These are phyloP conservation scores for Apocrypta bakeri DNA, from an alignment of 1,140 invertebrate species.

Conservation along the genomic window DNA sequence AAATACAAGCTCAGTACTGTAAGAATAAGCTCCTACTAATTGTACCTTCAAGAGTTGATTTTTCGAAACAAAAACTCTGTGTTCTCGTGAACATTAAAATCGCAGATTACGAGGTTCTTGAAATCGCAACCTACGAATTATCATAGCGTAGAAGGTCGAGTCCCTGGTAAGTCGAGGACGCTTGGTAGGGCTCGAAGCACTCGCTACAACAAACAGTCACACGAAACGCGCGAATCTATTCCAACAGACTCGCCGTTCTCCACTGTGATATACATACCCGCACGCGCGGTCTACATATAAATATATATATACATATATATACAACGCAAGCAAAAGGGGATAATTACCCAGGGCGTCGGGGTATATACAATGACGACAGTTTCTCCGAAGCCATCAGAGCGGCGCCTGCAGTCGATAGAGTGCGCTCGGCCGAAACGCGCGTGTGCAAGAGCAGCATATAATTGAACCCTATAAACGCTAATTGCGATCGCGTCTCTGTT, in stretches of 20 bases:
- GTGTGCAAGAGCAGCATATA: slow-evolving; percentile 10
- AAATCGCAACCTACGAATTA: neutral
- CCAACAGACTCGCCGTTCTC: neutral
- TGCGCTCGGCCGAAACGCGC: slow-evolving; percentile 14
- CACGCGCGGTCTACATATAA: neutral
- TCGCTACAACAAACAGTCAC: too few relatives aligned
- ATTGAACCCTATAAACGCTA: slow-evolving; percentile 38
- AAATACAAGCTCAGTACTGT: too few relatives aligned
- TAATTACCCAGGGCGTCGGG: neutral
- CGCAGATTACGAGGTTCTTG: neutral
- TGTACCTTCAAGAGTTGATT: too few relatives aligned
- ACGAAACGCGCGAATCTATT: neutral
- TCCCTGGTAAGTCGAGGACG: neutral
- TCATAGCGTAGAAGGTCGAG: neutral
- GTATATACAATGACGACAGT: neutral
- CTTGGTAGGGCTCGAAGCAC: neutral
- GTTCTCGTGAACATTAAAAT: too few relatives aligned
- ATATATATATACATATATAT: too few relatives aligned
- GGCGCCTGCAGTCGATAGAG: slow-evolving; percentile 16
- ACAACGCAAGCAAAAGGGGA: neutral
- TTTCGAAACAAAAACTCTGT: neutral
- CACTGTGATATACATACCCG: neutral
- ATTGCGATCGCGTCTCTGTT: slow-evolving; percentile 34
- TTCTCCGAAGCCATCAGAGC: slow-evolving; percentile 26
- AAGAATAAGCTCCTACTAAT: neutral